Percentiles rank a stretch among this genome's conserved stretches.
Evolutionary conservation across 2,113 vertebrate genomes (phyloP).

Genomic region (Pteronura brasiliensis): DNA sequence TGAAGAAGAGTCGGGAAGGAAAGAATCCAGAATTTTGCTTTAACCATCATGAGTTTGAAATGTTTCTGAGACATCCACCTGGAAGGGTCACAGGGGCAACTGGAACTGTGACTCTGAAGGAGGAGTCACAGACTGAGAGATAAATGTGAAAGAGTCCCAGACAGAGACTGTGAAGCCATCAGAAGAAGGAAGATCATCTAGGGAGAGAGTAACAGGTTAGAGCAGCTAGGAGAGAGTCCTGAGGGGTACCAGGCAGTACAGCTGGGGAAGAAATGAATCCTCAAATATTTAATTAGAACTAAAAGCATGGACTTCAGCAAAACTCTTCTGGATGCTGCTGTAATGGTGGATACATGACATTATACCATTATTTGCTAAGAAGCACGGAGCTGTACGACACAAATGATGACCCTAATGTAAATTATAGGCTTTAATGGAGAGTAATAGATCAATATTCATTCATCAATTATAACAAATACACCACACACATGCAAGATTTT

Average conservation of each 20-base stretch:
- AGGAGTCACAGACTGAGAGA: no score
- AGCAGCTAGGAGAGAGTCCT: background rate
- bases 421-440: background rate
- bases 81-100: background rate
- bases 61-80: background rate
- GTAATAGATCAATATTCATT: background rate
- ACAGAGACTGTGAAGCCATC: background rate
- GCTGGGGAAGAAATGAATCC: background rate
- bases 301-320: background rate
- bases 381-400: fast-evolving
- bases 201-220: no score
- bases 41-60: background rate
- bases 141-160: background rate
- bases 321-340: background rate
- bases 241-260: background rate
- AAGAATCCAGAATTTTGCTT: background rate
- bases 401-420: background rate
- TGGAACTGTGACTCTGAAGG: background rate
- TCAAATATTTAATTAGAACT: background rate
- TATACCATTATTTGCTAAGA: background rate
- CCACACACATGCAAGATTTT: background rate
- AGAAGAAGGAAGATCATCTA: background rate
- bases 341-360: background rate
- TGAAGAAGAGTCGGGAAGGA: no score
- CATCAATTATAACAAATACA: background rate